Evolutionary conservation across 2,113 vertebrate species (phyloP).

Genomic region (Hiodon tergisus): DNA sequence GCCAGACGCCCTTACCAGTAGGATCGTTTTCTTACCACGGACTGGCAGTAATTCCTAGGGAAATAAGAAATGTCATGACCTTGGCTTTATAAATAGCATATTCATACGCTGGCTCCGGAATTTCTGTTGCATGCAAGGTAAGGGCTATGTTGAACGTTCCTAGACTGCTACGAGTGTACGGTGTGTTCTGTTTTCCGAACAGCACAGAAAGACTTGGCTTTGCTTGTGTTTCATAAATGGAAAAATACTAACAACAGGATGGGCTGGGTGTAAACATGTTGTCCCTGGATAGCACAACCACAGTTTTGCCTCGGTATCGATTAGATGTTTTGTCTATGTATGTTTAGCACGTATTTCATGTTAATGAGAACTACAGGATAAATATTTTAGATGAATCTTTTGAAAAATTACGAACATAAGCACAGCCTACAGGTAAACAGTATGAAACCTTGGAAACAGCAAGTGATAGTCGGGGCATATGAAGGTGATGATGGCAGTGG

Average conservation of each 20-base stretch:
- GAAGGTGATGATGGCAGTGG: not conserved
- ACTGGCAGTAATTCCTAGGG: not conserved
- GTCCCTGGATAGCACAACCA: too few relatives aligned
- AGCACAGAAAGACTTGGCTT: not conserved
- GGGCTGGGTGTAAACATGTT: too few relatives aligned
- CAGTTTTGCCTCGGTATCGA: too few relatives aligned
- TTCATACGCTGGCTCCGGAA: not conserved
- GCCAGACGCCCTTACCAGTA: not conserved
- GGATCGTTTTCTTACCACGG: not conserved
- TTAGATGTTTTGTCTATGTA: not conserved
- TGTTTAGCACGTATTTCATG: too few relatives aligned
- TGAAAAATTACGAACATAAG: too few relatives aligned
- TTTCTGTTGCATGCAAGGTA: slow-evolving; percentile 6
- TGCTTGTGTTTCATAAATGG: not conserved
- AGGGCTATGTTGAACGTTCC: not conserved
- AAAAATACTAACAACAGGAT: too few relatives aligned
- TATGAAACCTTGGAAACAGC: not conserved
- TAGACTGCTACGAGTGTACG: not conserved
- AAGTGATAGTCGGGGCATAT: not conserved
- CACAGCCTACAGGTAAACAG: too few relatives aligned
- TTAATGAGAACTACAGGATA: too few relatives aligned
- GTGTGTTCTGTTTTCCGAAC: not conserved
- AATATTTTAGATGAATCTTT: too few relatives aligned
- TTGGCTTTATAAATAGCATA: slow-evolving; percentile 5
- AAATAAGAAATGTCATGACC: not conserved